Percentiles rank a stretch among this genome's conserved stretches.
phyloP scores from a whole-genome alignment of 2,113 vertebrate genomes.

The Vulpes ferrilata region DNA sequence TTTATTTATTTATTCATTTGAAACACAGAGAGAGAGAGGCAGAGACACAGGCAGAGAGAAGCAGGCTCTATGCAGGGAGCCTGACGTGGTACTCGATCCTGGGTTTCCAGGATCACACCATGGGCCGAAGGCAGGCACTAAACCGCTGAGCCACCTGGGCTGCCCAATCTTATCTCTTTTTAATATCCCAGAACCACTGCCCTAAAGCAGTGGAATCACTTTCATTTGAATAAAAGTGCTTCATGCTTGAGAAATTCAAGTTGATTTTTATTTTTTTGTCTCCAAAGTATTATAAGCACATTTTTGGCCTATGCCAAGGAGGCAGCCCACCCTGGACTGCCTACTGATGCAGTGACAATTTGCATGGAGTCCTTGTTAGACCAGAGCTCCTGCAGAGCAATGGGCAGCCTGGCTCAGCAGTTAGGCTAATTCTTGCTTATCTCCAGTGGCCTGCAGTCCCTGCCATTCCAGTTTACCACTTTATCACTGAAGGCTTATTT shows the following conservation, averaged over 20 bases:
- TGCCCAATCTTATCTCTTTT: not conserved
- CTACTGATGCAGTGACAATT: not conserved
- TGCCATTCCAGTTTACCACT: not conserved
- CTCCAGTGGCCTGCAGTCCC: not conserved
- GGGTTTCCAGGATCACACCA: too few relatives aligned
- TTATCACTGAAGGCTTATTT: not conserved
- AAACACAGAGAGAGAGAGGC: too few relatives aligned
- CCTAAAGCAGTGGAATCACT: not conserved
- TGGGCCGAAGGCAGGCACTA: too few relatives aligned
- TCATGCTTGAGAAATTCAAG: conserved; percentile 26
- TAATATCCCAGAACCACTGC: not conserved
- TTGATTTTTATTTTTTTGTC: not conserved
- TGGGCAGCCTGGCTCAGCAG: not conserved
- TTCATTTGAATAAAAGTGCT: not conserved
- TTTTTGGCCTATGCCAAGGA: not conserved
- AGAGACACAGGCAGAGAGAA: too few relatives aligned
- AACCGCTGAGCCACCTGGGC: too few relatives aligned
- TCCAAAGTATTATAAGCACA: not conserved
- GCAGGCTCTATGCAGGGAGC: too few relatives aligned
- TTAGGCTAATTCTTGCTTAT: not conserved
- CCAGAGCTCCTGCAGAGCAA: not conserved
- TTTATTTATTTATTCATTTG: too few relatives aligned
- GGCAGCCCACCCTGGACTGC: not conserved
- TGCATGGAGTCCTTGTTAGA: not conserved
- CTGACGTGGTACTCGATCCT: too few relatives aligned